A percentile compares a stretch with the other conserved stretches of the same genome.
phyloP scores from a whole-genome alignment of 2,113 vertebrate species.

The Xenopus laevis region DNA sequence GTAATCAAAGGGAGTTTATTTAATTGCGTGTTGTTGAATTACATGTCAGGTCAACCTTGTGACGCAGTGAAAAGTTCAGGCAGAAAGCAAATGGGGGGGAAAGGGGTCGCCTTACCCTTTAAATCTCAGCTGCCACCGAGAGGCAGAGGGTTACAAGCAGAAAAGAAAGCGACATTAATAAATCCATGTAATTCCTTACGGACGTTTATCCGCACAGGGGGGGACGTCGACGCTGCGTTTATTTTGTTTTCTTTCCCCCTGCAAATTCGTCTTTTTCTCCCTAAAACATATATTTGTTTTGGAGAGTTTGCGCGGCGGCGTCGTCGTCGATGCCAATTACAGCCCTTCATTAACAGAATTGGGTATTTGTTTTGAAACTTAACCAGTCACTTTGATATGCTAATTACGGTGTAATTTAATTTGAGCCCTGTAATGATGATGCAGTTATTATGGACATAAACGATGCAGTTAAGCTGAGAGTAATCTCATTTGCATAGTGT shows the following conservation, averaged over 20 bases:
- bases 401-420: slow-evolving; percentile 99
- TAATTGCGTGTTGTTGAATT: slow-evolving; percentile 48
- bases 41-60: slow-evolving; percentile 43
- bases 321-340: slow-evolving; percentile 94
- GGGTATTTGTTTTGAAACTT: slow-evolving; percentile 99
- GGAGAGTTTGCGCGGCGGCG: slow-evolving; percentile 93
- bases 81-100: slow-evolving; percentile 28
- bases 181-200: slow-evolving; percentile 59
- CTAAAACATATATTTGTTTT: slow-evolving; percentile 99
- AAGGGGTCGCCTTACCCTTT: slow-evolving; percentile 37
- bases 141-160: slow-evolving; percentile 47
- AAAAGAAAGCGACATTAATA: slow-evolving; percentile 56
- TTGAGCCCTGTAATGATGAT: slow-evolving; percentile 97
- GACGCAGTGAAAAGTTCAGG: slow-evolving; percentile 35
- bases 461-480: slow-evolving; percentile 99
- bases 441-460: slow-evolving; percentile 99
- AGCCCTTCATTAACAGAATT: slow-evolving; percentile 97
- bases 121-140: slow-evolving; percentile 33
- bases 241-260: no score
- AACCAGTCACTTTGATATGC: slow-evolving; percentile 99
- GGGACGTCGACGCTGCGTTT: no score
- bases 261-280: not conserved
- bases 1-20: slow-evolving; percentile 31
- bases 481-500: slow-evolving; percentile 99
- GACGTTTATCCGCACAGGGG: not conserved